Evolutionary conservation across 2,797 vertebrate genomes (phyloP), one percentile per base, ranked within the genome.

Genomic region (Enteromius anoplus): DNA sequence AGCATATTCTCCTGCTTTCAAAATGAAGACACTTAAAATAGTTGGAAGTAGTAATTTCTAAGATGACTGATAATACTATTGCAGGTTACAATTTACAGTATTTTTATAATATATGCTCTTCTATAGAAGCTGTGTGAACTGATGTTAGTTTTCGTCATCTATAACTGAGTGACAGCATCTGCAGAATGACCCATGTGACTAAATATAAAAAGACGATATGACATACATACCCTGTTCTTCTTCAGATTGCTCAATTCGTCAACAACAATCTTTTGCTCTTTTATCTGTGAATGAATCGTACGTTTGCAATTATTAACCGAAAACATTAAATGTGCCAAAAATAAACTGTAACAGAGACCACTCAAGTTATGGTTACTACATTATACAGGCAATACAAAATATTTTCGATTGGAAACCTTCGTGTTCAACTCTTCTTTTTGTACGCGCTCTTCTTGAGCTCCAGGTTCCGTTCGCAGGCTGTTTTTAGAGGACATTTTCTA

Each of bases 231-330:
- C 89, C 96, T 92, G 89, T 90, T 96, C 89, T 97, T 98, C 95
- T 97, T 99, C 91, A 99, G 91, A 89, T 96, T 98, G 42, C 96
- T 98, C 65, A 99, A 95, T 83, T 99, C 98, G 91, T 99, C 97
- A 23, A 98, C 90, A 8, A 97, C 85, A 89, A 98, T 64, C 75
- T 97, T 98, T 90, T 98, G 96, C 89, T 98, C 97, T 88, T 95
- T 97, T 78, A 98, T 95, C 98, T 99, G 90, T 80, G 90, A 49
- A 85, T 62, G 2, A 47, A 32, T 23, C 4, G 69, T 29, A 45
- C 19, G 21, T 80, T 71, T 7, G 37, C 23, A 10, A n/a, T 23
- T 9, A 14, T 3, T 26, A 7, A 45, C 2, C 14, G 15, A 15
- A 40, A 37, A 3, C 11, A n/a, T 29, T 32, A 12, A 34, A 45